phyloP scores from a whole-genome alignment of 2,888 invertebrate species.

The Ochropleura plecta region DNA sequence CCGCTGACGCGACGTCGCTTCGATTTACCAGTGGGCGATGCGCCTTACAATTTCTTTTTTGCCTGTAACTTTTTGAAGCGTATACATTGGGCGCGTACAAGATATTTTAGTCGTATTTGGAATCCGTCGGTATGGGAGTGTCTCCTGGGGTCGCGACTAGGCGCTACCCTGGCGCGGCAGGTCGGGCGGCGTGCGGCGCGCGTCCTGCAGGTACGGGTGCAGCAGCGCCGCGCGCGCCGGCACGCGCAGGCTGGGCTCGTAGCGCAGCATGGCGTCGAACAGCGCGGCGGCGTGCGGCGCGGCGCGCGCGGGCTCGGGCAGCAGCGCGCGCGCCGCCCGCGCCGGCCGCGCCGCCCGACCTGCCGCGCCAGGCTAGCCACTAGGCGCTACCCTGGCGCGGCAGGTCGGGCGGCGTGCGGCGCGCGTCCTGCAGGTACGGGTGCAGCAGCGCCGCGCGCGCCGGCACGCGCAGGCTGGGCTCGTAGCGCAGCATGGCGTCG shows the following conservation, averaged over 20 bases:
- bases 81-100: neutral
- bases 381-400: slow-evolving; percentile 58
- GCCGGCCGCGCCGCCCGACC: slow-evolving; percentile 92
- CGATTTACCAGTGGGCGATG: no score
- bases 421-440: slow-evolving; percentile 94
- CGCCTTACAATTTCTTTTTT: neutral
- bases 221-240: slow-evolving; percentile 94
- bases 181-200: slow-evolving; percentile 92
- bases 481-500: slow-evolving; percentile 94
- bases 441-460: slow-evolving; percentile 95
- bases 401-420: slow-evolving; percentile 91
- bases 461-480: slow-evolving; percentile 95
- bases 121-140: neutral
- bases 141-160: neutral
- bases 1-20: no score
- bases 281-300: slow-evolving; percentile 82
- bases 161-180: slow-evolving; percentile 70
- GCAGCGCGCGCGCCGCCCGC: slow-evolving; percentile 90
- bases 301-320: slow-evolving; percentile 90
- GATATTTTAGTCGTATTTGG: neutral
- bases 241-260: slow-evolving; percentile 96
- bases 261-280: slow-evolving; percentile 93
- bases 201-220: slow-evolving; percentile 94
- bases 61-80: neutral
- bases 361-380: neutral